phyloP scores from a whole-genome alignment of 2,113 vertebrate genomes.

The Psammodynastes pulverulentus region DNA sequence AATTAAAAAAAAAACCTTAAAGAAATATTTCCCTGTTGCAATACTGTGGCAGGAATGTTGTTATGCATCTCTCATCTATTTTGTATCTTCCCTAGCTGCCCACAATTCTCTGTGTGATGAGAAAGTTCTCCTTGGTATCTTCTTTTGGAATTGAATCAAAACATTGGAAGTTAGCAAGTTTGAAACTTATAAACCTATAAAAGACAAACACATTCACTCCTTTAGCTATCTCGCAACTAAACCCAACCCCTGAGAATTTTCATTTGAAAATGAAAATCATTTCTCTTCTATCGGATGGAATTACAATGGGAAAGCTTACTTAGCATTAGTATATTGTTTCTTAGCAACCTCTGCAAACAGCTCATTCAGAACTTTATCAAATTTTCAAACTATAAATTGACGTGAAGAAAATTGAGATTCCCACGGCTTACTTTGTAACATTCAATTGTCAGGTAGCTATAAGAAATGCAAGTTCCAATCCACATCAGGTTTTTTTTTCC shows the following conservation, averaged over 20 bases:
- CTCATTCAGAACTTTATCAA: background rate
- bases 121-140: background rate
- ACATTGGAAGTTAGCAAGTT: background rate
- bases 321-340: background rate
- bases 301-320: background rate
- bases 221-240: background rate
- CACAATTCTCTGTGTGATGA: background rate
- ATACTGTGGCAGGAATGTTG: background rate
- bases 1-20: background rate
- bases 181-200: background rate
- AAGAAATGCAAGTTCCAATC: background rate
- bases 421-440: background rate
- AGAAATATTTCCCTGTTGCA: background rate
- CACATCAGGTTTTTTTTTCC: background rate
- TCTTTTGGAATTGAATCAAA: background rate
- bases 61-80: background rate
- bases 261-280: background rate
- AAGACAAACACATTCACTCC: background rate
- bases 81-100: background rate
- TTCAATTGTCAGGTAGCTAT: background rate
- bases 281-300: background rate
- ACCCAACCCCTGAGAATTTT: background rate
- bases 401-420: background rate
- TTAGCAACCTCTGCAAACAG: background rate
- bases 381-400: background rate